Conservation (phyloP, 2,113 vertebrate genomes). For the Oreocharis arfaki region DNA sequence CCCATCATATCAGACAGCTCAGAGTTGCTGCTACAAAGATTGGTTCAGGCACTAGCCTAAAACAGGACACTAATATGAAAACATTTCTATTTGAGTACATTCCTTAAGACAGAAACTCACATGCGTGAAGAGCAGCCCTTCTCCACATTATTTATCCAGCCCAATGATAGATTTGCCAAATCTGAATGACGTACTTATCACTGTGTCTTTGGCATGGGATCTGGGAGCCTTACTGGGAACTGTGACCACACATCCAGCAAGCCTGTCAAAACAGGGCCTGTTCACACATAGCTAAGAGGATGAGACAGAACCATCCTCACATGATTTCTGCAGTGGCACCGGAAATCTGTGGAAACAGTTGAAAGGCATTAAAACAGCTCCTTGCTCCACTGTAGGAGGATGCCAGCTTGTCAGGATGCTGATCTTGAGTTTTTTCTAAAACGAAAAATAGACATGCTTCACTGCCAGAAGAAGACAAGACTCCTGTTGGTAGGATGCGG, state of each 20-base stretch:
- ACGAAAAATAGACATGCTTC: neutral
- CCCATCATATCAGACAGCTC: neutral
- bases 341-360: neutral
- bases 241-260: slow-evolving; percentile 21
- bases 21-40: neutral
- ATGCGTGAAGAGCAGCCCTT: neutral
- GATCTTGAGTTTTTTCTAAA: neutral
- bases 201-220: slow-evolving; percentile 30
- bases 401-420: neutral
- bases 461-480: neutral
- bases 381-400: neutral
- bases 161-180: neutral
- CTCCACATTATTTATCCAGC: neutral
- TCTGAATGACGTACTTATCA: slow-evolving; percentile 26
- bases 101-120: neutral
- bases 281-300: slow-evolving; percentile 6
- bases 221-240: slow-evolving; percentile 41
- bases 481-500: neutral
- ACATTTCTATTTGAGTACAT: neutral
- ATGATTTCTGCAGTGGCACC: neutral
- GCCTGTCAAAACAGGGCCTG: slow-evolving; percentile 50
- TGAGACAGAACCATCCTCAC: slow-evolving; percentile 36
- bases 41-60: neutral
- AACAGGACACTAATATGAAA: neutral
- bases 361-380: neutral